Evolutionary conservation across 2,797 vertebrate species (phyloP), one percentile per base, ranked within the genome.

Genomic region (Peromyscus aztecus): DNA sequence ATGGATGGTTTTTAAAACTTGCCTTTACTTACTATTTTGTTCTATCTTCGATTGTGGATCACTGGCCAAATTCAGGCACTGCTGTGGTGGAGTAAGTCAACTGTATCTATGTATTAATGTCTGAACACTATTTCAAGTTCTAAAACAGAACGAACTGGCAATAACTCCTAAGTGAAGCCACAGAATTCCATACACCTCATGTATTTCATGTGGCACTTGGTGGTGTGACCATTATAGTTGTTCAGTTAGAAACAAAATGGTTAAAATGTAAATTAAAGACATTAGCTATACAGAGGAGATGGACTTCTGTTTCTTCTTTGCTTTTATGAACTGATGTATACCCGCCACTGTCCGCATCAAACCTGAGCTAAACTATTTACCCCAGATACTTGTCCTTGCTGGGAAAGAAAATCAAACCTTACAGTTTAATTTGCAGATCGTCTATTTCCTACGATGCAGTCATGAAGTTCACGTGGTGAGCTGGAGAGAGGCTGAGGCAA

Each of bases 341-440:
- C 69, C 96, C 97, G 95, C 92, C 97, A 93, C 1, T 96, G 89
- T 97, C 67, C 83, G 91, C 81, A 69, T 84, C 65, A 73, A 34
- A 61, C 93, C 97, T 67, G 88, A 98, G 97, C 96, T 96, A 97
- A 97, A 80, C 95, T 93, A 97, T 97, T 96, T 96, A 27, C n/a
- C 31, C 46, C 46, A 52, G 63, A 86, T n/a, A 86, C 43, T 73
- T 65, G 17, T 24, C 43, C 27, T 37, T 76, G 24, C 19, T 11
- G 29, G n/a, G 59, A 67, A n/a, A 78, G n/a, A 89, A 67, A 82
- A 61, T n/a, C 29, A 63, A 83, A 27, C 13, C 91, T 92, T 43
- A 67, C 1, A 7, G 24, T 80, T 94, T 61, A 16, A 69, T 85
- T 84, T 85, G 59, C 4, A 89, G 16, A 24, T 7, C 17, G 21